These are phyloP conservation scores for Hexactinellida sp. DNA, from an alignment of 37 sponge, comb jelly and placozoan species.

Conservation along the genomic window DNA sequence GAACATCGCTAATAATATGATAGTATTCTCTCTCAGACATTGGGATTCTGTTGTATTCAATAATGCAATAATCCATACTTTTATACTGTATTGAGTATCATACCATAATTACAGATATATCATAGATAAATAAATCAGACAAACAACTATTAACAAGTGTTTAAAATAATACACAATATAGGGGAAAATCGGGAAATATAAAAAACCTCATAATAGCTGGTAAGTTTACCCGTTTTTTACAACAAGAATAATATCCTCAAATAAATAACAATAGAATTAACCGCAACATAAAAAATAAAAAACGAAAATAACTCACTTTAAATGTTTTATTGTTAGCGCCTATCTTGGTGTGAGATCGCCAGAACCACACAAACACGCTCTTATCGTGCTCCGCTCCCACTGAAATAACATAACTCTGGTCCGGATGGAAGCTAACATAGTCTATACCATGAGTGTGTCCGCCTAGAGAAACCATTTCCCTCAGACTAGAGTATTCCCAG, in stretches of 20 bases:
- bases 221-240: too few relatives aligned
- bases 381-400: conserved; percentile 7
- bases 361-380: neutral
- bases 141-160: too few relatives aligned
- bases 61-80: neutral
- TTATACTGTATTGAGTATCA: too few relatives aligned
- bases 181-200: too few relatives aligned
- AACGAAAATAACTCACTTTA: neutral
- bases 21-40: neutral
- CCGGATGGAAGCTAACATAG: neutral
- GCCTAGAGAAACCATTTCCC: neutral
- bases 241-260: too few relatives aligned
- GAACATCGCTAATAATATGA: neutral
- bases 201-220: too few relatives aligned
- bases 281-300: too few relatives aligned
- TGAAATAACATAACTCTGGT: conserved; percentile 4
- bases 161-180: too few relatives aligned
- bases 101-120: too few relatives aligned
- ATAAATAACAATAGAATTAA: too few relatives aligned
- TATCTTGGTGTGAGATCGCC: neutral
- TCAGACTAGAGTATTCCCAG: neutral
- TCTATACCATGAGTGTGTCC: conserved; percentile 9
- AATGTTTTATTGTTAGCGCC: neutral
- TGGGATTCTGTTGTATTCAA: neutral
- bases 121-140: too few relatives aligned